These are phyloP conservation scores for Cochlearius cochlearius DNA, from an alignment of 2,113 vertebrate genomes.

Conservation along the genomic window DNA sequence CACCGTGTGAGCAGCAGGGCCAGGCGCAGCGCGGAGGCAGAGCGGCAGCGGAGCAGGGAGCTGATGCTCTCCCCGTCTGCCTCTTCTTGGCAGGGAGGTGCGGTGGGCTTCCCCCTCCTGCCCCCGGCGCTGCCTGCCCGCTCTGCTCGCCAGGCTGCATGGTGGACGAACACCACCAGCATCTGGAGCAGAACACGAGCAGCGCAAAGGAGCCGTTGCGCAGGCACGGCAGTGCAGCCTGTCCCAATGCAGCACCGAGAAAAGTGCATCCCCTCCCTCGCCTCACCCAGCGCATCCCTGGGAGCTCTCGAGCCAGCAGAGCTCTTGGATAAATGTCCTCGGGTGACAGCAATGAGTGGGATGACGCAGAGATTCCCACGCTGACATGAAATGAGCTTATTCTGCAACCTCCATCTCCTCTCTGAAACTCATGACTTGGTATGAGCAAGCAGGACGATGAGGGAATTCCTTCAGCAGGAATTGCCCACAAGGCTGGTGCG, in stretches of 20 bases:
- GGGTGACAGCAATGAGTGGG: not conserved
- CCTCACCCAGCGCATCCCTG: not conserved
- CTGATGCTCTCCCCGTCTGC: not conserved
- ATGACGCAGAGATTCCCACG: not conserved
- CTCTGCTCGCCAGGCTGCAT: not conserved
- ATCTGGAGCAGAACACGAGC: not conserved
- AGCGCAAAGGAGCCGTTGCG: not conserved
- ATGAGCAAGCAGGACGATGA: not conserved
- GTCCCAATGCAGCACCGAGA: not conserved
- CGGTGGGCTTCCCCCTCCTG: not conserved
- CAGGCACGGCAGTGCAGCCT: not conserved
- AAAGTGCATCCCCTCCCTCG: not conserved
- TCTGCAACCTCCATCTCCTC: not conserved
- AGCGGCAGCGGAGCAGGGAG: not conserved
- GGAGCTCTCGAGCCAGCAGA: not conserved
- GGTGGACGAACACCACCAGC: not conserved
- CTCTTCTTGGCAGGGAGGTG: not conserved
- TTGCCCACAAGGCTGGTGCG: not conserved
- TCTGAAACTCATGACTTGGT: not conserved
- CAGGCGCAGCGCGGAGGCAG: not conserved
- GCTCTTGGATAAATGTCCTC: not conserved
- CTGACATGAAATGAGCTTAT: not conserved
- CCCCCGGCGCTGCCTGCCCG: accelerated
- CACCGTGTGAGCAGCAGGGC: accelerated
- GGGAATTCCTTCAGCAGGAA: not conserved